Evolutionary conservation across 2,113 vertebrate genomes (phyloP).

Genomic region (Myiagra hebetior): DNA sequence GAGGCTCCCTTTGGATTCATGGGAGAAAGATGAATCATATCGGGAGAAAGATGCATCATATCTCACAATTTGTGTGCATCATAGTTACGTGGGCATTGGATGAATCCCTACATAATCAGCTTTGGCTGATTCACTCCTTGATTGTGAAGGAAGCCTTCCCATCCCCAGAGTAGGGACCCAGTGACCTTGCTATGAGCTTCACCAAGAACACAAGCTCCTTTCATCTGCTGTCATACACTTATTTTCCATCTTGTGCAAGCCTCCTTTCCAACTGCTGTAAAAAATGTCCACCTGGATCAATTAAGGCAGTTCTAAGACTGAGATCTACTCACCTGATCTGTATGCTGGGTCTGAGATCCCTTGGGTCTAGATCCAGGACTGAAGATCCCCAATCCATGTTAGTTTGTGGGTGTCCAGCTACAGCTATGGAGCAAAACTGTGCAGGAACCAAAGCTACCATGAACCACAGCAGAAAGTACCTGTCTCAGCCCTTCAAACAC

Average conservation of each 20-base stretch:
- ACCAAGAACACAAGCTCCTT: not conserved
- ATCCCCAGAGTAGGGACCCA: not conserved
- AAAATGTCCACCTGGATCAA: not conserved
- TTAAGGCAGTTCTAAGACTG: not conserved
- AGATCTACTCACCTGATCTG: not conserved
- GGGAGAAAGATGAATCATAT: not conserved
- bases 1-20: not conserved
- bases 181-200: not conserved
- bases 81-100: not conserved
- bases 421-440: not conserved
- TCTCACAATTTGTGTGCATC: not conserved
- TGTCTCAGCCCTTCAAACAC: not conserved
- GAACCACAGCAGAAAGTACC: not conserved
- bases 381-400: not conserved
- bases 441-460: not conserved
- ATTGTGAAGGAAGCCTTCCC: not conserved
- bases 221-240: not conserved
- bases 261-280: not conserved
- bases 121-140: not conserved
- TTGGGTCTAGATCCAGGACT: not conserved
- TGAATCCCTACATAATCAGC: not conserved
- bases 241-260: not conserved
- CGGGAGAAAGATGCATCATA: not conserved
- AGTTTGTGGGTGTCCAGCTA: not conserved
- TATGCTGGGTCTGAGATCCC: not conserved